Base-by-base conservation (phyloP, 2,113 vertebrate genomes). In the Promerops cafer region DNA sequence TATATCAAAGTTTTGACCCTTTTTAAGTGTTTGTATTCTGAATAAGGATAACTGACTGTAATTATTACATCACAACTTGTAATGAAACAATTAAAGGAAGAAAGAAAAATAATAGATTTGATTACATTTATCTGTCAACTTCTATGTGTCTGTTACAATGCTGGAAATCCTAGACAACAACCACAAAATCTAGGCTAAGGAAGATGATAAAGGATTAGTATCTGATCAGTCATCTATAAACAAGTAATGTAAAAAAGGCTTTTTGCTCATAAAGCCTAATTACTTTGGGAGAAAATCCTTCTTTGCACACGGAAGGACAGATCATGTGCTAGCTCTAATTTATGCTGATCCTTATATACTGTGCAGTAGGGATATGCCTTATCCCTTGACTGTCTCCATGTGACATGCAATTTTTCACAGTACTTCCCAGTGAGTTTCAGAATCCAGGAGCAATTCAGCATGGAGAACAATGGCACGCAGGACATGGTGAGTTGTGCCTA, bases 331-430 rank as follows among this genome's bases (percentile, higher is more conserved):
- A 94, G 74, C 63, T 96, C 69, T 94, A 92, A 96, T 97, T 97
- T 97, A 91, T 95, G 89, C 82, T 96, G 93, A 97, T 97, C 93
- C 94, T 91, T 96, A 65, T 86, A 87, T 69, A 87, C 42, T 82
- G 84, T 96, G 77, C 39, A 65, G 82, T 83, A 83, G 89, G 66
- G 77, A 87, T 87, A 89, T 94, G 65, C 61, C 89, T 96, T 94
- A 96, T 96, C 79, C 93, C 56, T 84, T 89, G 69, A n/a, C 63
- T 93, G 40, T 85, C 59, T 91, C 85, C 56, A 11, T 3, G 3
- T 90, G 76, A 60, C 78, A 77, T 35, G 50, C 44, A 66, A 59
- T 95, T 93, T 91, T 92, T 91, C 77, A 93, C 64, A 89, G 63
- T 40, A 50, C n/a, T 68, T 89, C 35, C 28, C 63, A 65, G 78